These are phyloP conservation scores for Euwallacea similis DNA, from an alignment of 1,140 invertebrate genomes.

Conservation along the genomic window DNA sequence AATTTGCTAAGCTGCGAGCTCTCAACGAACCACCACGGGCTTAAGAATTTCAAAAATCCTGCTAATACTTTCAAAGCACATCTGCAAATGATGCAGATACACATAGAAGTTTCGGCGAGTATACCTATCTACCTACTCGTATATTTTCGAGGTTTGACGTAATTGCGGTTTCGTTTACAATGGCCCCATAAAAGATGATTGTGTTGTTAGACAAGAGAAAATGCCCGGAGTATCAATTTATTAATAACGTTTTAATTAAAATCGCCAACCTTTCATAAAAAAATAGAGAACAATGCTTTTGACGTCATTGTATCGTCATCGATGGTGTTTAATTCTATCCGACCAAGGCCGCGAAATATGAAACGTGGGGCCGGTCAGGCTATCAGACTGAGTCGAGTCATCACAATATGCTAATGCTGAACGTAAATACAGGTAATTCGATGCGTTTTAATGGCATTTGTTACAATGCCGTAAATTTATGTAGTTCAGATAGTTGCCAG, in stretches of 20 bases:
- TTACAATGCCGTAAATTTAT: too few species aligned
- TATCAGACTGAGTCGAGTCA: background rate
- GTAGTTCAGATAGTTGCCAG: too few species aligned
- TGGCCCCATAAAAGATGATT: too few species aligned
- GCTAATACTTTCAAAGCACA: too few species aligned
- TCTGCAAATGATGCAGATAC: too few species aligned
- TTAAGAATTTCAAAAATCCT: too few species aligned
- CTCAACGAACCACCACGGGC: too few species aligned
- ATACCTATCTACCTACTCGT: too few species aligned
- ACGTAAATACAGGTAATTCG: background rate
- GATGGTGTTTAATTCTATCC: background rate
- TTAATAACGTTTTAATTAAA: slow-evolving; percentile 2
- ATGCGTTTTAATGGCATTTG: background rate
- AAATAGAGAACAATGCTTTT: slow-evolving; percentile 1
- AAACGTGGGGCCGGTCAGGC: slow-evolving; percentile 3
- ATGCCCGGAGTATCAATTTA: background rate
- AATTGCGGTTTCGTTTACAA: too few species aligned
- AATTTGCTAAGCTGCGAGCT: too few species aligned
- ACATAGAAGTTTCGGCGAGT: too few species aligned
- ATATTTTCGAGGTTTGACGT: too few species aligned
- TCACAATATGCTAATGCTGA: background rate
- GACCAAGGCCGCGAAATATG: slow-evolving; percentile 1
- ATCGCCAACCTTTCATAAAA: background rate
- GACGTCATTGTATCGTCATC: slow-evolving; percentile 1
- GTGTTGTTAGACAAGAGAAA: background rate